These are phyloP conservation scores for Pseudomugil gertrudae DNA, from an alignment of 2,797 vertebrate genomes.

Conservation along the genomic window DNA sequence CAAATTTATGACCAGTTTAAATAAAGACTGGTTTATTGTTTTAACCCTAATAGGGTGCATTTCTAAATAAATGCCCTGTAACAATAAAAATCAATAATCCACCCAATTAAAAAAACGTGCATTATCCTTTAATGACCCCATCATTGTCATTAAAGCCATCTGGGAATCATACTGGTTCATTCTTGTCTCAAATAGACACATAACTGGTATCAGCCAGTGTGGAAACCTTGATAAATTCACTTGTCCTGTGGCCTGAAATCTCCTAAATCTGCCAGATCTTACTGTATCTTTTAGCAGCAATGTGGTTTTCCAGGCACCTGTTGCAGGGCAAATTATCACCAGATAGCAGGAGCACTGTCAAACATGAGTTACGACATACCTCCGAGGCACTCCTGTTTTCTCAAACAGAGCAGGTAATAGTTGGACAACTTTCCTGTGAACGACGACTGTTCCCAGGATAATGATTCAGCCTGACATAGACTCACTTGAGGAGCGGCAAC, in stretches of 20 bases:
- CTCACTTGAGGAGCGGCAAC: conserved; percentile 41
- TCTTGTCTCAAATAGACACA: not conserved
- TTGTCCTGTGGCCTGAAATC: not conserved
- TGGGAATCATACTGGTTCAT: not conserved
- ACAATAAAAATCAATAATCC: too few species aligned
- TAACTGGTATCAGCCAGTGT: conserved; percentile 8
- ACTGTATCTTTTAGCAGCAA: not conserved
- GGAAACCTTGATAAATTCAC: not conserved
- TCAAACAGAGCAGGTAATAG: conserved; percentile 17
- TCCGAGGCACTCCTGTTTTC: conserved; percentile 26
- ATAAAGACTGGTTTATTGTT: not conserved
- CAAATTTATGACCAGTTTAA: too few species aligned
- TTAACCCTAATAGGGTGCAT: not conserved
- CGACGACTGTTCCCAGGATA: not conserved
- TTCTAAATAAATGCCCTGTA: not conserved
- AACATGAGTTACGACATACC: not conserved
- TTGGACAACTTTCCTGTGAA: conserved; percentile 29
- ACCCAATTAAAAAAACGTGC: not conserved
- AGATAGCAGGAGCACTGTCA: not conserved
- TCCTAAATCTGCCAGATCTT: not conserved
- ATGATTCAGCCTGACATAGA: conserved; percentile 50
- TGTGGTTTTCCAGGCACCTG: not conserved
- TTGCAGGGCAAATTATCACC: not conserved
- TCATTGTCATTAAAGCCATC: not conserved
- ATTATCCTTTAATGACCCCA: not conserved